phyloP scores from a whole-genome alignment of 23 tunicate genomes.

The Ascidia mentula region DNA sequence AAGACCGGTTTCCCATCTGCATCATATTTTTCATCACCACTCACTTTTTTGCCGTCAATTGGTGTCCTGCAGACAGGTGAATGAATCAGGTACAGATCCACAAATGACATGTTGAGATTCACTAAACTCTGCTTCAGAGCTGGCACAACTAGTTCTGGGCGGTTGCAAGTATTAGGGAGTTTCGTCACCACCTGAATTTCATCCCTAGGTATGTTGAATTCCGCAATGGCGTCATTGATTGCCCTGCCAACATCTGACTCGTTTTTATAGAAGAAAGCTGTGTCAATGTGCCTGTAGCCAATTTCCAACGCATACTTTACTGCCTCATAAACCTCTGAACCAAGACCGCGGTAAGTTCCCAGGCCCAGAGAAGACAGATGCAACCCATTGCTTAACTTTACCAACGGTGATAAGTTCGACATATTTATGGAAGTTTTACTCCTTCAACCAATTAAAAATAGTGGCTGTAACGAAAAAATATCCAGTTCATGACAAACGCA shows the following conservation, averaged over 20 bases:
- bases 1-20: conserved; percentile 44
- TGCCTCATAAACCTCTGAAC: conserved; percentile 33
- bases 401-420: neutral
- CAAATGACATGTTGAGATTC: conserved; percentile 46
- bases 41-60: conserved; percentile 37
- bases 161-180: conserved; percentile 59
- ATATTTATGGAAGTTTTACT: too few relatives aligned
- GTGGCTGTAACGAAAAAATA: too few relatives aligned
- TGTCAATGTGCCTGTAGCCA: conserved; percentile 94
- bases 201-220: conserved; percentile 41
- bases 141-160: conserved; percentile 66
- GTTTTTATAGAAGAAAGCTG: conserved; percentile 70
- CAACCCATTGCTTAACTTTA: conserved; percentile 54
- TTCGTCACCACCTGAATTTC: conserved; percentile 85
- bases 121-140: conserved; percentile 63
- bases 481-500: too few relatives aligned
- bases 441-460: too few relatives aligned
- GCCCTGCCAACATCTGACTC: conserved; percentile 82
- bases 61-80: conserved; percentile 73
- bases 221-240: conserved; percentile 38
- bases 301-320: conserved; percentile 54
- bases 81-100: conserved; percentile 89
- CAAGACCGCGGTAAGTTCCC: conserved; percentile 58
- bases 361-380: conserved; percentile 70
- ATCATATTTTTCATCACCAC: conserved; percentile 30